Base-by-base conservation (phyloP, 2,888 invertebrate genomes). In the Tanytarsus gracilentus region DNA sequence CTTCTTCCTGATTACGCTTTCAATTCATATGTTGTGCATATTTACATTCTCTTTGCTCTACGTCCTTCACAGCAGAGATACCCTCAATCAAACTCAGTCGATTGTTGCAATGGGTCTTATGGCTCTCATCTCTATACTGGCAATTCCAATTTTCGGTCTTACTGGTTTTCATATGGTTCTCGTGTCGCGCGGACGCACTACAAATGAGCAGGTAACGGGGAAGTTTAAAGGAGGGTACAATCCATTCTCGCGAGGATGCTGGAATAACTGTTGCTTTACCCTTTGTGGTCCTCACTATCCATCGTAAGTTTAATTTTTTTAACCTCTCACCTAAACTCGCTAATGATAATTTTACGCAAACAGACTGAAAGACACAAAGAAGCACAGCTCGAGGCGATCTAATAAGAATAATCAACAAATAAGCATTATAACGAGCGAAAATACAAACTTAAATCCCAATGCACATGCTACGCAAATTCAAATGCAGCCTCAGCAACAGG, bases 121-220 rank as follows among this genome's bases (percentile, higher is more conserved):
- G 88, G 89, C 86, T 66, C 81, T 97, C 68, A 92, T 96, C 71
- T 85, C 87, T 29, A 74, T 99, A 65, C 78, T 99, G 68, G 86
- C 95, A 69, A 90, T 99, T 72, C 99, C 99, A 63, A 95, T 99
- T 68, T 87, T 95, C 75, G 99, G 98, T 66, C 79, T 99, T 70
- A 97, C 98, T 63, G 93, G 93, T 63, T 99, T 99, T 78, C 99
- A 99, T 75, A 86, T 97, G 79, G 89, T 98, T 68, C 81, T 99
- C 66, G 96, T 99, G 60, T 88, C 94, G 26, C 79, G 97, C 63
- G 99, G 98, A 36, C 82, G 98, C 65, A 99, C 99, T 61, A 99
- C 99, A 65, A 99, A 99, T 77, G 99, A 99, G 77, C 99, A 99
- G 80, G 98, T 99, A 63, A 99, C 99, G 14, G 97, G 97, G 62